Evolutionary conservation across 2,113 vertebrate species (phyloP).

Genomic region (Myiozetetes cayanensis): DNA sequence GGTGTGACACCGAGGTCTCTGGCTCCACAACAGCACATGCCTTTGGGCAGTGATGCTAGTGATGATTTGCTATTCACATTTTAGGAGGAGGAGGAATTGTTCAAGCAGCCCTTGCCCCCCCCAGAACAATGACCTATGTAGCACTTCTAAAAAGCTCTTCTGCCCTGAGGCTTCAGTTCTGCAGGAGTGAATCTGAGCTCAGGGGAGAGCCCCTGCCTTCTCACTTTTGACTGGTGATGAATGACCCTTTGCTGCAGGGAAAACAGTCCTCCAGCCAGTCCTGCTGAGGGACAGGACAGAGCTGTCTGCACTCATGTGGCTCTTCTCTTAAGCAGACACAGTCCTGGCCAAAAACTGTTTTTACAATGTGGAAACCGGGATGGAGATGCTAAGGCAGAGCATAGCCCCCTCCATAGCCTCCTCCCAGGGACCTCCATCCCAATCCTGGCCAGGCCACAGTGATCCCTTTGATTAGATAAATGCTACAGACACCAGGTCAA

Average conservation of each 20-base stretch:
- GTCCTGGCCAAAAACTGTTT: not conserved
- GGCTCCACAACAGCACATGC: not conserved
- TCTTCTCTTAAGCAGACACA: not conserved
- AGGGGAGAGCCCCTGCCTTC: not conserved
- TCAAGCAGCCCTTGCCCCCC: not conserved
- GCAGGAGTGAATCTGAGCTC: not conserved
- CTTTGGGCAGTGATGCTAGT: not conserved
- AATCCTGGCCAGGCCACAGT: not conserved
- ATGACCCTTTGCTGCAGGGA: not conserved
- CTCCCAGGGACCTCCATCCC: not conserved
- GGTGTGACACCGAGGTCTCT: not conserved
- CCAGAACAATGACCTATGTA: not conserved
- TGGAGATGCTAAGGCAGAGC: not conserved
- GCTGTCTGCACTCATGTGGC: not conserved
- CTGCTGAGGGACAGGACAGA: not conserved
- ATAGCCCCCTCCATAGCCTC: not conserved
- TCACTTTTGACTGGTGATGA: not conserved
- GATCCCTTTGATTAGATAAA: constrained; percentile 73
- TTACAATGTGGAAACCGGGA: not conserved
- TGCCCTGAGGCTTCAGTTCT: not conserved
- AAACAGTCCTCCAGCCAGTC: not conserved
- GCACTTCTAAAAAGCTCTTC: not conserved
- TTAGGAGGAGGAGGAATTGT: not conserved
- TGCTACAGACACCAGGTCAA: constrained; percentile 69
- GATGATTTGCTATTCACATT: fast-evolving